Base-by-base conservation (phyloP, 1,140 invertebrate species). In the Aphaenogaster ashmeadi region DNA sequence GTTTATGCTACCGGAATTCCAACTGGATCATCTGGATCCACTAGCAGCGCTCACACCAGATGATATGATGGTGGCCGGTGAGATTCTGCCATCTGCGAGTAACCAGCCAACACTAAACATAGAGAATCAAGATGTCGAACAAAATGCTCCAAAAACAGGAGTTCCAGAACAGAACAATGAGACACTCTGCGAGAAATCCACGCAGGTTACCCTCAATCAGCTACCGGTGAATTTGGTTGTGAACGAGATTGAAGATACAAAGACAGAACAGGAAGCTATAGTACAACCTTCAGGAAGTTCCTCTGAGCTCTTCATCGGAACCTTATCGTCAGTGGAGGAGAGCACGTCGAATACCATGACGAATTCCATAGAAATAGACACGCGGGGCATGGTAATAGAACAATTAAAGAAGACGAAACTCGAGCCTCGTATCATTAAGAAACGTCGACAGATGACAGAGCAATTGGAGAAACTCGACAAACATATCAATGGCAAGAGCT, bases 1-100 rank as follows among this genome's bases (percentile, higher is more conserved):
- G 21, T 95, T 94, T 33, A 93, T 93, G 84, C 50, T 95, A 13
- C 92, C 95, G 0, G 94, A 95, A 38, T 94, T 95, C 21, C 92
- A 92, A n/a, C 75, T 95, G 47, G 94, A 95, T 84, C 92, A 95
- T 86, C 77, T 95, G 27, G 94, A 95, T 87, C 90, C 93, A 0
- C 38, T 95, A 13, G 64, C 90, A 1, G 62, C 54, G 0, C 88
- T 95, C 1, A 91, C 92, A 7, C 87, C 93, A 0, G 94, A 95
- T 21, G 92, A 94, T 56, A 94, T 94, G 91, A 93, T 94, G 91
- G 90, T 95, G 0, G 91, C 93, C 6, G 94, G 88, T 50, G 94
- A 95, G 66, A 93, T 94, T 47, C 64, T 94, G 18, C 92, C 94
- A 0, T 93, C 93, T 0, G 91, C 91, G 0, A 93, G 90, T 67